These are phyloP conservation scores for Microcebus lehilahytsara DNA, from an alignment of 2,113 vertebrate species.

Conservation along the genomic window DNA sequence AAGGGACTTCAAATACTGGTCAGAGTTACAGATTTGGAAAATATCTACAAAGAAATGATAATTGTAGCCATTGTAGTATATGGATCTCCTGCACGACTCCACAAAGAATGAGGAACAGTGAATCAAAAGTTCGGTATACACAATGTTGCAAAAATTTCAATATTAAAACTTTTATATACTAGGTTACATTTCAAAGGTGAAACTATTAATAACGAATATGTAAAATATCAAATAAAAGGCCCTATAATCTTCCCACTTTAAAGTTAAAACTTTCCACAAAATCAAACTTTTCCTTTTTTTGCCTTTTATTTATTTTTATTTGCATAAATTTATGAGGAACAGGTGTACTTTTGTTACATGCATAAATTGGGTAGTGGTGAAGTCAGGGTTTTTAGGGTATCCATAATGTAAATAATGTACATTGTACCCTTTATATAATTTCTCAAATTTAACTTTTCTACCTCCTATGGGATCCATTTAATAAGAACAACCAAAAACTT, in stretches of 20 bases:
- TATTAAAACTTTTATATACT: neutral
- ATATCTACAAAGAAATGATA: neutral
- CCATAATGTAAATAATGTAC: too few species aligned
- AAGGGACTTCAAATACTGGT: neutral
- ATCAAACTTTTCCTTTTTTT: too few species aligned
- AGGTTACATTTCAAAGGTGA: neutral
- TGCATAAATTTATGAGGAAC: too few species aligned
- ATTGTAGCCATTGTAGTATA: neutral
- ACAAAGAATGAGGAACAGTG: neutral
- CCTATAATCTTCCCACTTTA: neutral
- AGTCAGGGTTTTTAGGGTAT: too few species aligned
- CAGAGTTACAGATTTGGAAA: neutral
- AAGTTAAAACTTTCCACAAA: neutral
- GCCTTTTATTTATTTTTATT: too few species aligned
- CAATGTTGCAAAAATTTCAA: neutral
- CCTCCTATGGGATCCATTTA: slow-evolving; percentile 45
- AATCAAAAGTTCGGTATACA: neutral
- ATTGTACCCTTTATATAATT: too few species aligned
- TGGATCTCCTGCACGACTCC: neutral
- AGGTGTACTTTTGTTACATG: too few species aligned
- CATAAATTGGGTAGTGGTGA: too few species aligned
- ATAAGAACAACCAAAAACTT: neutral
- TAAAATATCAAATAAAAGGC: neutral
- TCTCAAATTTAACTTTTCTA: slow-evolving; percentile 33
- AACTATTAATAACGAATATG: neutral